Conservation (phyloP, 2,888 invertebrate genomes). For the Pollenia angustigena region DNA sequence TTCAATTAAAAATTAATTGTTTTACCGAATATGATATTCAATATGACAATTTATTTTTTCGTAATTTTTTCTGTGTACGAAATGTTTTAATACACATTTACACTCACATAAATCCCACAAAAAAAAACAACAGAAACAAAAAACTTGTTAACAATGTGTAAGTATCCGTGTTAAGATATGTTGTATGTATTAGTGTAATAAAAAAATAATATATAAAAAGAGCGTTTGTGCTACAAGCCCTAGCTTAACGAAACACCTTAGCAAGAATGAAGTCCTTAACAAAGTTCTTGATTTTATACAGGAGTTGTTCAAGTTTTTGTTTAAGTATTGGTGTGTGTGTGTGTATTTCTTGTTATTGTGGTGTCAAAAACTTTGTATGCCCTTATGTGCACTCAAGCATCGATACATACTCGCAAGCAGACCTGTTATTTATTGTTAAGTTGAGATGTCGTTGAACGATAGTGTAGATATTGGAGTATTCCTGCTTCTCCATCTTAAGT, state of each 20-base stretch:
- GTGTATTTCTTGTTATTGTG: not conserved
- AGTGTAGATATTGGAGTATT: not conserved
- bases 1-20: no score
- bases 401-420: not conserved
- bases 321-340: no score
- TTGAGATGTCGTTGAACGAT: slow-evolving; percentile 6
- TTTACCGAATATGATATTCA: no score
- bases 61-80: no score
- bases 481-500: not conserved
- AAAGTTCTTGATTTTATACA: not conserved
- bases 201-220: not conserved
- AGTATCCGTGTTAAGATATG: not conserved
- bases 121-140: not conserved
- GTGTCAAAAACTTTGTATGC: slow-evolving; percentile 28
- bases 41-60: no score
- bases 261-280: not conserved
- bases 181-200: not conserved
- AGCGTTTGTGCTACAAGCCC: no score
- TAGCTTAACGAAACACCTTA: no score
- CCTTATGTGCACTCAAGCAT: slow-evolving; percentile 25
- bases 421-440: slow-evolving; percentile 38
- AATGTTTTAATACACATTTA: not conserved
- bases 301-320: no score
- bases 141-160: not conserved
- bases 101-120: no score